Evolutionary conservation across 2,113 vertebrate species (phyloP), one percentile per base, ranked within the genome.

Genomic region (Psittacara wagleri): DNA sequence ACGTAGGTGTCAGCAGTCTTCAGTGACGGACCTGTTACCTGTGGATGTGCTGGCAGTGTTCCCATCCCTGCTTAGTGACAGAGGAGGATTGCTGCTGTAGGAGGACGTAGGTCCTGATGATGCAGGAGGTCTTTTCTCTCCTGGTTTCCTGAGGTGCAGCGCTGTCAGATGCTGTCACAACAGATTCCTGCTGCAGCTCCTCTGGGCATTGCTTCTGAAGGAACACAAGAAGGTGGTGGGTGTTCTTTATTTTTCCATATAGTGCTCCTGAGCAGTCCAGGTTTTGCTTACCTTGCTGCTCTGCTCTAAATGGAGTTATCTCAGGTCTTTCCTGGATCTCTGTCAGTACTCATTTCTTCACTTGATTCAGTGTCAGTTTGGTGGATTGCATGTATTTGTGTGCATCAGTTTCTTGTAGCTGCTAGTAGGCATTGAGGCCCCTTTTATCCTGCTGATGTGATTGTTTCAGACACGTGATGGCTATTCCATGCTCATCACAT

Each of bases 41-140:
- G 10, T 72, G 75, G 87, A 8, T 66, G 3, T 88, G 87, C 87
- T 80, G 89, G 70, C 12, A 33, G 81, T 24, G 59, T 85, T 94
- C 87, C 54, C 72, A 48, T 49, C 78, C 63, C 67, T 52, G 48
- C 85, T 80, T 20, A 17, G 51, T 83, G 76, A 80, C 64, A 35
- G 55, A 91, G 77, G 91, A 67, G 87, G 84, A 61, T 79, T 83
- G 84, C 67, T 87, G 93, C 87, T 91, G 95, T 69, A 41, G 83
- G 93, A 95, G 91, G 86, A 86, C 2, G 33, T 29, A 66, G 75
- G 84, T 96, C 87, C 93, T 72, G 84, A 23, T 85, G 90, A 69
- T 84, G 90, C 81, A 44, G 78, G 62, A 67, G 77, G 66, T 78
- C 66, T 77, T 68, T 86, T 88, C 44, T 70, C 64, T 94, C 46